Base-by-base conservation (phyloP, 2,113 vertebrate genomes). In the Pelobates fuscus region DNA sequence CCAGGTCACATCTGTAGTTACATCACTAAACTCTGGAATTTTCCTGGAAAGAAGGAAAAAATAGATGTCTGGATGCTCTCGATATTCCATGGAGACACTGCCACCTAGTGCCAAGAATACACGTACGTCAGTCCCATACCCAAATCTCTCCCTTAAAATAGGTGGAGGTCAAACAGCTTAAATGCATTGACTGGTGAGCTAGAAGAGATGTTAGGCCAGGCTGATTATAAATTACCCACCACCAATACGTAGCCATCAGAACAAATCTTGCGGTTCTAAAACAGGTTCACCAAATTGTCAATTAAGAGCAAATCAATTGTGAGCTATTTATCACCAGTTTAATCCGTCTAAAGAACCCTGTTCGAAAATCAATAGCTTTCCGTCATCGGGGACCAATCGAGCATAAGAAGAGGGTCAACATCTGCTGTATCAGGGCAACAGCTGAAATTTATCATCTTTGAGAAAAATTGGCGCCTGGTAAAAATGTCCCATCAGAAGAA, bases 301-400 rank as follows among this genome's bases (percentile, higher is more conserved):
- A 95, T 98, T 98, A 98, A 99, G 95, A 92, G 92, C 92, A 81
- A 96, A 99, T 98, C 94, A 96, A 97, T 97, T 88, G 88, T 61
- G 18, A 62, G 88, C 84, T 93, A 92, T 98, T 93, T 92, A 95
- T 96, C 96, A 97, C 84, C 0, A 83, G 86, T 81, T 85, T 86
- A 85, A 83, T 88, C 83, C 83, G 72, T 63, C 86, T 21, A 8
- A 43, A 26, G 65, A 0, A 37, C 27, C 77, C 23, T 20, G 81
- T 73, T 84, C 64, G 73, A 72, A 84, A 88, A 91, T 91, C 86
- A 83, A 92, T 86, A 61, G 80, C 80, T 17, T 77, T 55, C 78
- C 79, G 85, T 79, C 92, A 78, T 86, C 0, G 4, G 91, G 90
- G 91, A 91, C 82, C 84, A 70, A 91, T 91, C 77, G 84, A 85